Percentiles rank a stretch among this genome's conserved stretches.
phyloP scores from a whole-genome alignment of 2,113 vertebrate species.

The Lasiurus borealis region DNA sequence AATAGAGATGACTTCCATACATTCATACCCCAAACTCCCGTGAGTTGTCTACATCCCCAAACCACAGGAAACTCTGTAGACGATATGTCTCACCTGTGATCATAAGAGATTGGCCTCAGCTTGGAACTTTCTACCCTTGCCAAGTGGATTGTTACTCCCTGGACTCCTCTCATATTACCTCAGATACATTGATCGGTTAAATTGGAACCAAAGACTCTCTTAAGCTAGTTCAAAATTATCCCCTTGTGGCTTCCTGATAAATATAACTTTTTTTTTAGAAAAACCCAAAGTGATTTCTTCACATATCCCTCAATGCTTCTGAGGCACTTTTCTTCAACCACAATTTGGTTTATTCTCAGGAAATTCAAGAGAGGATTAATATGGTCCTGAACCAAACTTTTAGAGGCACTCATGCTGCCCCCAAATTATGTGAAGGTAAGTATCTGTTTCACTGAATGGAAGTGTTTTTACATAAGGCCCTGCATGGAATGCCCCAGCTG shows the following conservation, averaged over 20 bases:
- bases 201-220: background rate
- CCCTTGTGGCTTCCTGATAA: background rate
- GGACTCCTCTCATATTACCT: background rate
- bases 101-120: background rate
- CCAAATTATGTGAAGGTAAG: background rate
- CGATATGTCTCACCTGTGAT: background rate
- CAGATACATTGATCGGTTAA: background rate
- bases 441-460: background rate
- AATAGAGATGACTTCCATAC: background rate
- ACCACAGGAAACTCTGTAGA: background rate
- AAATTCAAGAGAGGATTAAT: background rate
- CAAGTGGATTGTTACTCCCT: background rate
- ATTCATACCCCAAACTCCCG: background rate
- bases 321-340: background rate
- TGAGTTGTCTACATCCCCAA: background rate
- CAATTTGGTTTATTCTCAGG: slow-evolving; percentile 12
- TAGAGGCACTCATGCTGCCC: background rate
- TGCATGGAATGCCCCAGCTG: background rate
- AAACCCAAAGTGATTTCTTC: background rate
- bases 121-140: background rate
- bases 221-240: slow-evolving; percentile 26
- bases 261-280: background rate
- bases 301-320: background rate
- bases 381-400: background rate
- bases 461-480: background rate